Base-by-base conservation (phyloP, 2,797 vertebrate species). In the Chaunax sp. region DNA sequence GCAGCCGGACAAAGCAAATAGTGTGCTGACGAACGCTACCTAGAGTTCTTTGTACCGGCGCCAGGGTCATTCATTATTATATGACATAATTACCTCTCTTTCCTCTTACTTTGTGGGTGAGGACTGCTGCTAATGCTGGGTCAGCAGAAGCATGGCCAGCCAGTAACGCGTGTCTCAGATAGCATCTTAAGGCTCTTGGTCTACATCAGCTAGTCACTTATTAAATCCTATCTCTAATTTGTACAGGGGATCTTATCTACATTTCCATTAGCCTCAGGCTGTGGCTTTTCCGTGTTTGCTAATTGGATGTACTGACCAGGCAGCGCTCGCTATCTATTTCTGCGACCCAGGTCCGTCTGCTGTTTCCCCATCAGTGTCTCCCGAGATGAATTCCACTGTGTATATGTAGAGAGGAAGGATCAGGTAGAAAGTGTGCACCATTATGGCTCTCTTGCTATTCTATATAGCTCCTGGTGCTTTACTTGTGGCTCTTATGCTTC, bases 181-280 rank as follows among this genome's bases (percentile, higher is more conserved):
- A 85, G 49, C 72, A 90, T 92, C 90, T 87, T 57, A 75, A 82
- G 74, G 35, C 70, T 79, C 57, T 75, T 62, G 58, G 57, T 87
- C 75, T 82, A 75, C 65, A 81, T 87, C 84, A 83, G 69, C 79
- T 61, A 64, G 76, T 51, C 63, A 26, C 78, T 84, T 88, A 84
- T 85, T 85, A 75, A 74, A 80, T 69, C 53, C 58, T 72, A 79
- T 69, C 82, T 84, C 69, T 72, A 89, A 85, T 88, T 90, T 82
- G 84, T 87, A 80, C 78, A 63, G 40, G 63, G 65, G 77, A 77
- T 84, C 79, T 85, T 90, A 92, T 90, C 90, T 90, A 78, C 79
- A 87, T 86, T 88, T 89, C 85, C 75, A 87, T 90, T 90, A 85
- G 85, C 85, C 79, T 22, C 46, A 0, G 83, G 81, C 76, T 49